Evolutionary conservation across 2,113 vertebrate genomes (phyloP).

Genomic region (Excalfactoria chinensis): DNA sequence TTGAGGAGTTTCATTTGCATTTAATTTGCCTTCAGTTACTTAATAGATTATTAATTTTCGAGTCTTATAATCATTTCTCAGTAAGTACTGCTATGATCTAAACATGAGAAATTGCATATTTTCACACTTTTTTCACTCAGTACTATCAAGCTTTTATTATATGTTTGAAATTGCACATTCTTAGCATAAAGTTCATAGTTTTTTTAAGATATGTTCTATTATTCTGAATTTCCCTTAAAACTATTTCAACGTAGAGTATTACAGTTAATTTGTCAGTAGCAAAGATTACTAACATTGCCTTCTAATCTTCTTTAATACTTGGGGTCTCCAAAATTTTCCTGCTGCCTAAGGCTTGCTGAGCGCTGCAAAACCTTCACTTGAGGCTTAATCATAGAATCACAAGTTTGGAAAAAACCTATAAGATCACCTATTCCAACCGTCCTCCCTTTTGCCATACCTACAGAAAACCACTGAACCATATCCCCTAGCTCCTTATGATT

Average conservation of each 20-base stretch:
- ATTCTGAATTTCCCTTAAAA: neutral
- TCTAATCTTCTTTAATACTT: neutral
- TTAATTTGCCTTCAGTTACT: constrained; percentile 50
- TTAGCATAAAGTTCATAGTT: neutral
- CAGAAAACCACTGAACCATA: too few relatives aligned
- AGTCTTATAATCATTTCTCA: constrained; percentile 17
- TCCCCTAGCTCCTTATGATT: too few relatives aligned
- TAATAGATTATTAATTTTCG: constrained; percentile 59
- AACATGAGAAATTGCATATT: constrained; percentile 23
- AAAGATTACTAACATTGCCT: neutral
- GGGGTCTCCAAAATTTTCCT: neutral
- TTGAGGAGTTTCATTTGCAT: constrained; percentile 64
- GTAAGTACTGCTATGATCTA: constrained; percentile 20
- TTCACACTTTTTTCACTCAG: neutral
- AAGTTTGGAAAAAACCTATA: too few relatives aligned
- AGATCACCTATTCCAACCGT: too few relatives aligned
- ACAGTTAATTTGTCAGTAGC: neutral
- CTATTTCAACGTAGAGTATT: neutral
- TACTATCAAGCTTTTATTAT: neutral
- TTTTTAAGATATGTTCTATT: neutral
- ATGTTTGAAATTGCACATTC: neutral
- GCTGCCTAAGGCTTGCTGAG: neutral
- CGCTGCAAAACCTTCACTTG: neutral
- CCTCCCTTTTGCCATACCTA: too few relatives aligned
- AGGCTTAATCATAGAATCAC: neutral